Evolutionary conservation across 2,888 invertebrate genomes (phyloP).

Genomic region (Brenthis daphne): DNA sequence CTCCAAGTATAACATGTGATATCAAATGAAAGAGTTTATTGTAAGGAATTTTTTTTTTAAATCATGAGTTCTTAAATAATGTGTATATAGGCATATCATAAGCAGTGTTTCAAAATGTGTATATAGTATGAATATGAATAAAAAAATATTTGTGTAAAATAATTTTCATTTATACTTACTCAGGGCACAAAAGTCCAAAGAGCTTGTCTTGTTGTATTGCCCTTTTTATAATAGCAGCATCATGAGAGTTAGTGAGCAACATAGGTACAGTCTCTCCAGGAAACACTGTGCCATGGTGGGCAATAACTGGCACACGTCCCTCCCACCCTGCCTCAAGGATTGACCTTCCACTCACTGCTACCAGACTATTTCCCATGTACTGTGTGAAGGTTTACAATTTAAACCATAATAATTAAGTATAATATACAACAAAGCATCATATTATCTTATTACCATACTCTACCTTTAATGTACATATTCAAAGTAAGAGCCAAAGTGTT

Average conservation of each 20-base stretch:
- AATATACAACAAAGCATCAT: too few relatives aligned
- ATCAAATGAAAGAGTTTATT: too few relatives aligned
- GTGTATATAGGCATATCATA: too few relatives aligned
- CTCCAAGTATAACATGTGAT: too few relatives aligned
- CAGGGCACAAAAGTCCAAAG: conserved; percentile 70
- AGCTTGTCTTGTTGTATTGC: conserved; percentile 58
- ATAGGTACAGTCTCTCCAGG: conserved; percentile 77
- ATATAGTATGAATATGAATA: too few relatives aligned
- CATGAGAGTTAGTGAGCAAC: conserved; percentile 56
- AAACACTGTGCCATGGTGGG: conserved; percentile 68
- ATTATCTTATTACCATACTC: too few relatives aligned
- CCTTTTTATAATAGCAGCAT: conserved; percentile 48
- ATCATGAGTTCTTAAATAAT: too few relatives aligned
- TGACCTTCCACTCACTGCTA: conserved; percentile 56
- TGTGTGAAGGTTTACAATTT: conserved; percentile 41
- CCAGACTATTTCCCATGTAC: conserved; percentile 68
- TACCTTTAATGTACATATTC: too few relatives aligned
- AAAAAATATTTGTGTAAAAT: not conserved
- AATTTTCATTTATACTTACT: conserved; percentile 51
- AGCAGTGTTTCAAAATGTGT: too few relatives aligned
- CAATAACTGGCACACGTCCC: conserved; percentile 60
- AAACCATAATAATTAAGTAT: not conserved
- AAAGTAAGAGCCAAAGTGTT: too few relatives aligned
- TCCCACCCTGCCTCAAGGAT: conserved; percentile 71
- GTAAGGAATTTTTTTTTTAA: too few relatives aligned